A percentile compares a stretch with the other conserved stretches of the same genome.
Conservation (phyloP, 2,888 invertebrate species). For the Orthosia gothica region DNA sequence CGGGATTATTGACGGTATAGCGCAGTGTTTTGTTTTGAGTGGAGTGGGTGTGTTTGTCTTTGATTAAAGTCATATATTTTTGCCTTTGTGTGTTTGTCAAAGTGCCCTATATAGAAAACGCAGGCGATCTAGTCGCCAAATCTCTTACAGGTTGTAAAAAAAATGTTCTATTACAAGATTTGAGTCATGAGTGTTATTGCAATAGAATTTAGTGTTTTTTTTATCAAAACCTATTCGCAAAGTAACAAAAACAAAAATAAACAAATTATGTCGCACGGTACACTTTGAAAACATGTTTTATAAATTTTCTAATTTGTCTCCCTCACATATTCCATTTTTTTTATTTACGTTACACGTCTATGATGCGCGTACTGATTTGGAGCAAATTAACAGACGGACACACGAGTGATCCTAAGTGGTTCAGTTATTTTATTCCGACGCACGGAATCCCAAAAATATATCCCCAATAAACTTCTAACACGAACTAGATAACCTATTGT, state of each 20-base stretch:
- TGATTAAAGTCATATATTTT: background rate
- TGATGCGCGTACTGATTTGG: too few species aligned
- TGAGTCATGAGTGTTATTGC: background rate
- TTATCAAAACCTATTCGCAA: too few species aligned
- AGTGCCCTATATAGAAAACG: background rate
- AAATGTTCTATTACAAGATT: background rate
- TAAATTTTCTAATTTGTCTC: too few species aligned
- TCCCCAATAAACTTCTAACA: background rate
- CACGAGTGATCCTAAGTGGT: too few species aligned
- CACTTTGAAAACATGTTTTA: too few species aligned
- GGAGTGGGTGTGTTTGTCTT: constrained; percentile 8
- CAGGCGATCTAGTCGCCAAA: too few species aligned
- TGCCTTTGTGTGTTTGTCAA: background rate
- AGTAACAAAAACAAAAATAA: too few species aligned
- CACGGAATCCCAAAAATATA: background rate
- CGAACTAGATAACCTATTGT: constrained; percentile 6
- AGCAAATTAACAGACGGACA: too few species aligned
- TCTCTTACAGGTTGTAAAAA: background rate
- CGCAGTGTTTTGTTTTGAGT: constrained; percentile 36
- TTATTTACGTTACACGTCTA: too few species aligned
- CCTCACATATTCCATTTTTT: too few species aligned
- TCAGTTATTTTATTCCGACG: too few species aligned
- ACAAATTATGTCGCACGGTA: too few species aligned
- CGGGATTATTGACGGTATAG: constrained; percentile 32
- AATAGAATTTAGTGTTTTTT: background rate